These are phyloP conservation scores for Polyergus mexicanus DNA, from an alignment of 1,140 invertebrate genomes.

Conservation along the genomic window DNA sequence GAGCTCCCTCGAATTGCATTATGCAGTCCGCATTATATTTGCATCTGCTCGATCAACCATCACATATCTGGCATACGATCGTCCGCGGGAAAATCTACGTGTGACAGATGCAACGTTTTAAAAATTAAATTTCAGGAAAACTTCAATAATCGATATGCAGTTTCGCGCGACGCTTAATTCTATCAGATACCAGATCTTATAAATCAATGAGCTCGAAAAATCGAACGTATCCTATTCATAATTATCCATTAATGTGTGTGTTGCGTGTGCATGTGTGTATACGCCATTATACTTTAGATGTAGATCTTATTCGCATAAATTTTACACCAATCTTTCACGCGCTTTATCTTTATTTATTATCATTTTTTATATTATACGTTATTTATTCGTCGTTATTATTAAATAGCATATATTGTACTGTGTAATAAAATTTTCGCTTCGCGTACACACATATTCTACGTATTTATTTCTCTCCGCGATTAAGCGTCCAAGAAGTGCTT, in stretches of 20 bases:
- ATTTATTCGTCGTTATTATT: background rate
- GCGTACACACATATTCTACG: slow-evolving; percentile 8
- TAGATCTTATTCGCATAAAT: background rate
- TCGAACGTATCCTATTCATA: background rate
- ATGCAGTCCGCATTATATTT: slow-evolving; percentile 65
- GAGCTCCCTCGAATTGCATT: slow-evolving; percentile 64
- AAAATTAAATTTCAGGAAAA: slow-evolving; percentile 44
- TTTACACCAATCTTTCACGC: background rate
- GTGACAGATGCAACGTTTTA: slow-evolving; percentile 39
- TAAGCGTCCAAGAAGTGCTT: slow-evolving; percentile 23
- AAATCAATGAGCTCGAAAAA: background rate
- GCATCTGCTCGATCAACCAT: slow-evolving; percentile 68
- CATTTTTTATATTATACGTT: background rate
- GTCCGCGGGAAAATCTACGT: slow-evolving; percentile 38
- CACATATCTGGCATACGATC: slow-evolving; percentile 43
- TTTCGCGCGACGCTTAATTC: slow-evolving; percentile 6
- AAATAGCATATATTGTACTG: background rate
- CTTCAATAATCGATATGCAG: slow-evolving; percentile 30
- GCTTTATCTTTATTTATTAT: background rate
- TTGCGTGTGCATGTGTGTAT: no score
- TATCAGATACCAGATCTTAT: background rate
- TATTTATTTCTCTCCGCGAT: slow-evolving; percentile 19
- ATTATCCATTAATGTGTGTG: background rate
- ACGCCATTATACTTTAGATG: background rate
- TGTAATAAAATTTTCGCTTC: background rate